Percentiles rank a stretch among this genome's conserved stretches.
phyloP scores from a whole-genome alignment of 1,140 invertebrate genomes.

The Drosophila kepulauana region DNA sequence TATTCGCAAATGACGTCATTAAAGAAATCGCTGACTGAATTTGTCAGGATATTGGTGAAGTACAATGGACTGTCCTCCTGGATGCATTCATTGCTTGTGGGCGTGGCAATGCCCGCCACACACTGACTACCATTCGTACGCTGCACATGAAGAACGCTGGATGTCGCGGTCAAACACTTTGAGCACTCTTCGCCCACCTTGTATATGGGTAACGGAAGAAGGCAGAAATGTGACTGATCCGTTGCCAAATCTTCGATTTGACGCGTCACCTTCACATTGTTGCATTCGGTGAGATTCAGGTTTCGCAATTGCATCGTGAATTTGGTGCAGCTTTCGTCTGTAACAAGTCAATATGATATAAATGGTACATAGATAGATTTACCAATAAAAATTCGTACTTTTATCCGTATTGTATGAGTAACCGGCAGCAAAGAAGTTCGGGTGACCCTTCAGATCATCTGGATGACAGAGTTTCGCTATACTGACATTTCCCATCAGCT shows the following conservation, averaged over 20 bases:
- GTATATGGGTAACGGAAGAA: not conserved
- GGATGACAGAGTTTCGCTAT: slow-evolving; percentile 3
- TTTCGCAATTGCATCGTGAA: slow-evolving; percentile 4
- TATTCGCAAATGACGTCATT: no score
- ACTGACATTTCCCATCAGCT: not conserved
- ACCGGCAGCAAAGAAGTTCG: not conserved
- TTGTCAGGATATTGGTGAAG: slow-evolving; percentile 17
- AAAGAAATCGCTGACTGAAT: no score
- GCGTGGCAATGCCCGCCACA: slow-evolving; percentile 51
- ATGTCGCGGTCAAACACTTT: slow-evolving; percentile 27
- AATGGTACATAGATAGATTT: no score
- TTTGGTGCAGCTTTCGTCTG: slow-evolving; percentile 20
- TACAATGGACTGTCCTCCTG: not conserved
- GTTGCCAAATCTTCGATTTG: not conserved
- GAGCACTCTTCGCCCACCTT: not conserved
- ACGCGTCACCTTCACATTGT: not conserved
- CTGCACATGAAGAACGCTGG: slow-evolving; percentile 41
- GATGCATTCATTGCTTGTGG: slow-evolving; percentile 29
- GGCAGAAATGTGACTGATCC: slow-evolving; percentile 17
- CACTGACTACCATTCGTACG: slow-evolving; percentile 14
- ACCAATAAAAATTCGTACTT: not conserved
- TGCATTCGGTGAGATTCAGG: not conserved
- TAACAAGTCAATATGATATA: not conserved
- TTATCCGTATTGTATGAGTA: not conserved
- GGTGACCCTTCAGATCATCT: not conserved